phyloP scores from a whole-genome alignment of 2,888 invertebrate species.

The Tholera decimalis region DNA sequence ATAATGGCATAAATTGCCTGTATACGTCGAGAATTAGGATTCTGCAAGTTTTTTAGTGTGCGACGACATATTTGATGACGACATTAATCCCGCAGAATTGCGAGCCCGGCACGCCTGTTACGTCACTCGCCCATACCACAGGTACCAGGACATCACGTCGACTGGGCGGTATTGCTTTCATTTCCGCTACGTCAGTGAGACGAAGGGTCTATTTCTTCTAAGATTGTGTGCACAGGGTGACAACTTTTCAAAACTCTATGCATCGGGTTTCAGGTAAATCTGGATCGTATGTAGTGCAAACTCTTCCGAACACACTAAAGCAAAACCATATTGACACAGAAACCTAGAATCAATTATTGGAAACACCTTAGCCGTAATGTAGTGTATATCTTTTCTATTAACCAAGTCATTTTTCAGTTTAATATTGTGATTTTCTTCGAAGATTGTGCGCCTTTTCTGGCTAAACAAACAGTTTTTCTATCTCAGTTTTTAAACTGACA shows the following conservation, averaged over 20 bases:
- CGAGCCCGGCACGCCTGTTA: conserved; percentile 57
- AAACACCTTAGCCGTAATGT: neutral
- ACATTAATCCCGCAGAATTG: conserved; percentile 65
- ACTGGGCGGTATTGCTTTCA: conserved; percentile 49
- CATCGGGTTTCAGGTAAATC: too few species aligned
- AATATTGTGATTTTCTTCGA: too few species aligned
- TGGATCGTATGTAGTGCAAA: too few species aligned
- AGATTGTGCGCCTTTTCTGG: too few species aligned
- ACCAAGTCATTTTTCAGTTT: too few species aligned
- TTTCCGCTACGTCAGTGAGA: conserved; percentile 50
- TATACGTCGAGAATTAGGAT: conserved; percentile 41
- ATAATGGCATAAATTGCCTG: conserved; percentile 52
- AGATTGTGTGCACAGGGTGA: neutral
- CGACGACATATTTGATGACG: conserved; percentile 65
- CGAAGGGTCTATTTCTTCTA: neutral
- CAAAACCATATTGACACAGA: conserved; percentile 2
- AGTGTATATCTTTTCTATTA: too few species aligned
- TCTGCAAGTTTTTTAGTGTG: conserved; percentile 60
- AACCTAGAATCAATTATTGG: neutral
- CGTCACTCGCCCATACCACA: conserved; percentile 51
- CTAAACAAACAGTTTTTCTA: too few species aligned
- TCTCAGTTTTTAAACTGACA: too few species aligned
- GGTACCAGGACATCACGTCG: conserved; percentile 51
- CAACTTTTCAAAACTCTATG: too few species aligned
- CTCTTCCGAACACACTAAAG: neutral